Base-by-base conservation (phyloP, 2,113 vertebrate genomes). In the Lonchura striata region DNA sequence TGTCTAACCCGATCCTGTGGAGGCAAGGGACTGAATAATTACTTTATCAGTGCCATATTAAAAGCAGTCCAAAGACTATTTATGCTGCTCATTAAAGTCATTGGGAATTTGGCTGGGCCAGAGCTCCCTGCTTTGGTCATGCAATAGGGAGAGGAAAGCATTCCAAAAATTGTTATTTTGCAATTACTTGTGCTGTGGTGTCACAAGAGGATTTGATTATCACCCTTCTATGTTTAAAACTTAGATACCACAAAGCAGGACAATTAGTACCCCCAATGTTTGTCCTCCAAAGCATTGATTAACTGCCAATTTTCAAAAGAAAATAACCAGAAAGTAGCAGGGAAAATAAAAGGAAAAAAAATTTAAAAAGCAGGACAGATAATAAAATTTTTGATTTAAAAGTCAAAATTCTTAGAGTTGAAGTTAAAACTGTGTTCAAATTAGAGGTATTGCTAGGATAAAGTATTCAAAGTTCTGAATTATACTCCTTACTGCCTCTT, bases 11-110 rank as follows among this genome's bases (percentile, higher is more conserved):
- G 14, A 17, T 64, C 71, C 85, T 81, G 87, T 52, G 60, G 47
- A 81, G 93, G 37, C 54, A 50, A 89, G 95, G 72, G 91, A 44
- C 88, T 87, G 78, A 88, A 71, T 96, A 93, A 88, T 93, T 71
- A 46, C 56, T 60, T 83, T 16, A 8, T 0, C 5, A 92, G 21
- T 75, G 71, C 72, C 52, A 24, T 68, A 46, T 86, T 74, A 95
- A 83, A 76, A 86, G 31, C 3, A 1, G 24, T 82, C 87, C 91
- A 93, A 94, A 63, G 71, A 77, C 79, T 74, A 28, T 78, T 92
- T 90, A 77, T 79, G 52, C 79, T 91, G 68, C 54, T 93, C 56
- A 53, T 95, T 91, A 88, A 93, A 83, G 64, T 88, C 79, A 71
- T 90, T 75, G 87, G 76, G 56, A 95, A 82, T 74, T 90, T 96